A percentile compares a stretch with the other conserved stretches of the same genome.
phyloP scores from a whole-genome alignment of 2,113 vertebrate species.

The Nothoprocta perdicaria region DNA sequence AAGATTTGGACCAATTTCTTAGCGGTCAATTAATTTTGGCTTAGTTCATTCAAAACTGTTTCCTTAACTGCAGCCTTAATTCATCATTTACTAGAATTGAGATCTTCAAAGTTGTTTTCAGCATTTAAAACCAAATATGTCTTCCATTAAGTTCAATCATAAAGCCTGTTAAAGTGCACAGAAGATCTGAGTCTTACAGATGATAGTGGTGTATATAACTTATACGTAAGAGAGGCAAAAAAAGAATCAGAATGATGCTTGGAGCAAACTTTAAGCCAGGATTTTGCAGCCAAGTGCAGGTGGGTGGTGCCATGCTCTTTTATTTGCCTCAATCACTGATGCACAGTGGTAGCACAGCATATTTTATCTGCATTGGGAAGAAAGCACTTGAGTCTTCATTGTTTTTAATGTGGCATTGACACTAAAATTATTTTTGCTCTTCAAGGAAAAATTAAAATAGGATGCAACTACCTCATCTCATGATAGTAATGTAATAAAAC shows the following conservation, averaged over 20 bases:
- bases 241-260: not conserved
- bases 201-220: constrained; percentile 11
- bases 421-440: not conserved
- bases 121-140: constrained; percentile 12
- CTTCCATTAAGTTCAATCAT: constrained; percentile 16
- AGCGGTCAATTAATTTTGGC: not conserved
- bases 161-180: not conserved
- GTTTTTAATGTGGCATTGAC: not conserved
- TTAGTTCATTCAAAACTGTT: constrained; percentile 22
- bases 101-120: constrained; percentile 22
- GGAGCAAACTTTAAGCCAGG: not conserved
- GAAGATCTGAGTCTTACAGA: not conserved
- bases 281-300: not conserved
- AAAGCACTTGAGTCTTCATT: not conserved
- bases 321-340: not conserved
- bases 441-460: not conserved
- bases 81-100: constrained; percentile 2
- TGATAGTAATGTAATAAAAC: constrained; percentile 2
- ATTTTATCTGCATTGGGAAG: not conserved
- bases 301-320: not conserved
- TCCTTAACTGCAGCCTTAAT: constrained; percentile 30
- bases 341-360: not conserved
- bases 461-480: not conserved
- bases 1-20: not conserved
- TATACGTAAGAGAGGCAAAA: not conserved